These are phyloP conservation scores for Muscidifurax raptorellus DNA, from an alignment of 1,140 invertebrate species.

Conservation along the genomic window DNA sequence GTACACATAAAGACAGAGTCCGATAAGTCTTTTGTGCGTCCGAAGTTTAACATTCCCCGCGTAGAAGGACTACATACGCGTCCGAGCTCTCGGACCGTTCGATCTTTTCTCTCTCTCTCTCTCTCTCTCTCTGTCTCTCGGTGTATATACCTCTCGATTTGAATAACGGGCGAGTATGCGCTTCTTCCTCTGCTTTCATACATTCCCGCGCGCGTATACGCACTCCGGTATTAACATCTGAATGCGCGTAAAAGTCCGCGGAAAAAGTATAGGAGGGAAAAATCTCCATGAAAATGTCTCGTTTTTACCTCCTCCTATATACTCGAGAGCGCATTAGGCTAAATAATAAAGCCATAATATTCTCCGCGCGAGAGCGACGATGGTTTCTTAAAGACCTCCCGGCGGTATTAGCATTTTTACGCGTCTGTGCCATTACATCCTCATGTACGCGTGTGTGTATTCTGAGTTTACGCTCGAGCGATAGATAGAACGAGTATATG, in stretches of 20 bases:
- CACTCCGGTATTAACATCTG: neutral
- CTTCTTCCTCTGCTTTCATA: no score
- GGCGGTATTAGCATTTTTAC: neutral
- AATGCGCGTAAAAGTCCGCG: constrained; percentile 1
- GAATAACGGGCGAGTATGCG: neutral
- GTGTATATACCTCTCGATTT: constrained; percentile 13
- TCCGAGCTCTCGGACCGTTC: neutral
- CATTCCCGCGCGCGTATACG: neutral
- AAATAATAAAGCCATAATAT: neutral
- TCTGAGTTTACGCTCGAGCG: no score
- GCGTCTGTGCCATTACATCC: no score
- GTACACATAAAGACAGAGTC: no score
- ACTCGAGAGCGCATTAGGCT: neutral
- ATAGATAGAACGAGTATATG: neutral
- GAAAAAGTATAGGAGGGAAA: neutral
- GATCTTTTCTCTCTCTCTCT: constrained; percentile 5
- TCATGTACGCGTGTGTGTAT: no score
- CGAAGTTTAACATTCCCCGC: no score
- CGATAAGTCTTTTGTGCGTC: neutral
- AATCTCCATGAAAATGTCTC: neutral
- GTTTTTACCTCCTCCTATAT: no score
- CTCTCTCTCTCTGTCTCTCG: no score
- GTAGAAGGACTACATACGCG: no score
- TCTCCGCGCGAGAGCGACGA: neutral
- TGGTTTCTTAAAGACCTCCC: neutral